These are phyloP conservation scores for Lasius platythorax DNA, from an alignment of 2,888 invertebrate genomes.

Conservation along the genomic window DNA sequence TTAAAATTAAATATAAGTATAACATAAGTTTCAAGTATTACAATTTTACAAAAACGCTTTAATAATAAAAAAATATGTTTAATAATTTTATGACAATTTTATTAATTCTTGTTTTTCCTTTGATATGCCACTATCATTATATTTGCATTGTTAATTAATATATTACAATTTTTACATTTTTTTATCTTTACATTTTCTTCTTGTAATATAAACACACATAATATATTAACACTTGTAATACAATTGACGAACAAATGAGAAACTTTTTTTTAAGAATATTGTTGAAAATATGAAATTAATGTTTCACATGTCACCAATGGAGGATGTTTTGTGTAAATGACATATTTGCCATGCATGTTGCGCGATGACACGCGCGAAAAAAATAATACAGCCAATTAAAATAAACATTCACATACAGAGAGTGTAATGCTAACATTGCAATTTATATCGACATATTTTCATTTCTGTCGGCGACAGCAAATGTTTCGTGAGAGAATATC, in stretches of 20 bases:
- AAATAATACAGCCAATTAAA: slow-evolving; percentile 12
- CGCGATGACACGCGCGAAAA: background rate
- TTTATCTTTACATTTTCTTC: background rate
- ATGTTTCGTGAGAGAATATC: background rate
- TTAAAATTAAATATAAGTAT: slow-evolving; percentile 1
- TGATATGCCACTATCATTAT: background rate
- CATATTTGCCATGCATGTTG: slow-evolving; percentile 1
- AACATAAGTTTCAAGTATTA: background rate
- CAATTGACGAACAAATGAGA: background rate
- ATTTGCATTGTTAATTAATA: background rate
- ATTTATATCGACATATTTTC: slow-evolving; percentile 36
- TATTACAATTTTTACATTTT: background rate
- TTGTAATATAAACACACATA: background rate
- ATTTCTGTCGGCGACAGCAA: background rate
- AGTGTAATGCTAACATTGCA: background rate
- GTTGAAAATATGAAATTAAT: slow-evolving; percentile 10
- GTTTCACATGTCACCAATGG: background rate
- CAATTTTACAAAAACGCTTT: background rate
- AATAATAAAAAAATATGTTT: background rate
- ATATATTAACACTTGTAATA: background rate
- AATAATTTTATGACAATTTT: slow-evolving; percentile 11
- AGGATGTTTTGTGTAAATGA: slow-evolving; percentile 19
- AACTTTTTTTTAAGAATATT: background rate
- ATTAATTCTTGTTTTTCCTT: background rate
- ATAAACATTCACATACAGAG: background rate